Evolutionary conservation across 2,113 vertebrate genomes (phyloP).

Genomic region (Thymallus thymallus): DNA sequence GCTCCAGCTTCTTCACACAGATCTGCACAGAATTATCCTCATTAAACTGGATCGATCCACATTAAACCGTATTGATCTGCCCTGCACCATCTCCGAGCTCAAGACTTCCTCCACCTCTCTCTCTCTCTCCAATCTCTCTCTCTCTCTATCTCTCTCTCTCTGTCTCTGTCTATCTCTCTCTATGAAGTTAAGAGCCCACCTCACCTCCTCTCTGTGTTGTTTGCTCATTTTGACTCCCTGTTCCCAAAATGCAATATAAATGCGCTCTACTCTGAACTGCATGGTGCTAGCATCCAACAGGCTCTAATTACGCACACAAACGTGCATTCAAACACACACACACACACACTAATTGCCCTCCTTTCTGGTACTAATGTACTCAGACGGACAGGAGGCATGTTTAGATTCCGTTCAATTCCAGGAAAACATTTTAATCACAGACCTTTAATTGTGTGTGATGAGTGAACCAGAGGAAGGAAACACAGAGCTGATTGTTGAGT

Average conservation of each 20-base stretch:
- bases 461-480: background rate
- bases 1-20: too few relatives aligned
- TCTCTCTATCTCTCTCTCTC: background rate
- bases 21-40: too few relatives aligned
- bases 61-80: too few relatives aligned
- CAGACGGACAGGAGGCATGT: too few relatives aligned
- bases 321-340: too few relatives aligned
- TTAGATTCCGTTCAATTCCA: background rate
- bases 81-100: background rate
- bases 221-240: too few relatives aligned
- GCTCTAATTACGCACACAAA: background rate
- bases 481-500: background rate
- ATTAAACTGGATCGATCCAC: too few relatives aligned
- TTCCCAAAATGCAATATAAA: too few relatives aligned
- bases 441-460: background rate
- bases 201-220: background rate
- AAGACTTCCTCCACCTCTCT: background rate
- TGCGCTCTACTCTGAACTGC: background rate
- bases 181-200: background rate
- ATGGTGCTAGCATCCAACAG: background rate
- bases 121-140: background rate
- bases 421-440: background rate
- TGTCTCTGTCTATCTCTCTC: background rate
- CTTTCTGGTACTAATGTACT: too few relatives aligned
- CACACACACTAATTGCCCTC: too few relatives aligned